A percentile compares a stretch with the other conserved stretches of the same genome.
Evolutionary conservation across 92 coral and sea anemone species (phyloP).

Genomic region (Hydrozoanthus gracilis): DNA sequence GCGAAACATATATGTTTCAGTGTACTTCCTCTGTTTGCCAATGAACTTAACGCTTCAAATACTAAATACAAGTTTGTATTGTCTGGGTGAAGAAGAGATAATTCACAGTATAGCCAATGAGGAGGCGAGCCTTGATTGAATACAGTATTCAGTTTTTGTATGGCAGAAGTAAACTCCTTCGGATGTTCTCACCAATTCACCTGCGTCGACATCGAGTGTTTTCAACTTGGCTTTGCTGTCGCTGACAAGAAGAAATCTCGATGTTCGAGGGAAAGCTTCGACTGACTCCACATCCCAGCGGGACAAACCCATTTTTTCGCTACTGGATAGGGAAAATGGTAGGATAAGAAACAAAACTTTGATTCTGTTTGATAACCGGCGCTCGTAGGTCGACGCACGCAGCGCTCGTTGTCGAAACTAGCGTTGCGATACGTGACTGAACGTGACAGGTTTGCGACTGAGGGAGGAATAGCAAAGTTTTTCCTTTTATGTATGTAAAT

Average conservation of each 20-base stretch:
- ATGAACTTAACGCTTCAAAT: background rate
- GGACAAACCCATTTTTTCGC: constrained; percentile 39
- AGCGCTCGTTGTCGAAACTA: constrained; percentile 3
- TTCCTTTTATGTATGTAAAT: constrained; percentile 8
- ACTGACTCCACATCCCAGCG: constrained; percentile 31
- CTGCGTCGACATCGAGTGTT: constrained; percentile 29
- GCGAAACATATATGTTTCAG: background rate
- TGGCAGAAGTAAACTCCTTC: constrained; percentile 23
- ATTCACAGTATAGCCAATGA: constrained; percentile 27
- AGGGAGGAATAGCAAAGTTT: background rate
- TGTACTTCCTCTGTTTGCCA: background rate
- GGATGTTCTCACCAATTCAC: constrained; percentile 35
- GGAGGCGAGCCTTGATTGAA: constrained; percentile 38
- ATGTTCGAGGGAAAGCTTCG: constrained; percentile 29
- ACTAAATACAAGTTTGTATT: constrained; percentile 20
- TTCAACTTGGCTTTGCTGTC: constrained; percentile 19
- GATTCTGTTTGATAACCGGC: constrained; percentile 13
- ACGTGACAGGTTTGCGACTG: constrained; percentile 28
- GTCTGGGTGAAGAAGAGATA: constrained; percentile 42
- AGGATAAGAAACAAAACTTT: constrained; percentile 31
- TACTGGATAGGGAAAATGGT: constrained; percentile 52
- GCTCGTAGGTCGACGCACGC: background rate
- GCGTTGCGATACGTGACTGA: constrained; percentile 20
- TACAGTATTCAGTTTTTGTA: constrained; percentile 25
- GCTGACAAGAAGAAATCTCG: background rate